phyloP scores from a whole-genome alignment of 2,797 vertebrate species.

The Karalla daura region DNA sequence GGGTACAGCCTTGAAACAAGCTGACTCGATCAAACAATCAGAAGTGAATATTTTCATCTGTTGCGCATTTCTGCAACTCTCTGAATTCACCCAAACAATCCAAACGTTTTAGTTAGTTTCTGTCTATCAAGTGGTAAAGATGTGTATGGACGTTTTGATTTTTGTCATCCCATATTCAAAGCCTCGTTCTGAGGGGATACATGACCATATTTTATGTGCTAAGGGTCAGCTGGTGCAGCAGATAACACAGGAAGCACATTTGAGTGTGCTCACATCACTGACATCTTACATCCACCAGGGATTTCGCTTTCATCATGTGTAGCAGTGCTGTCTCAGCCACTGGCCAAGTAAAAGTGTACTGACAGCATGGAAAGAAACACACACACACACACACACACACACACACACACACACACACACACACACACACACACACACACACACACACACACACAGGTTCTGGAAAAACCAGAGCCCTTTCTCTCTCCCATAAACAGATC shows the following conservation, averaged over 20 bases:
- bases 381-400: no score
- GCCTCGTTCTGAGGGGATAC: conserved; percentile 29
- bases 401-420: no score
- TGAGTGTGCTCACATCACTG: conserved; percentile 52
- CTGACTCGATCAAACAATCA: conserved; percentile 4
- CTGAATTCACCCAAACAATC: conserved; percentile 1
- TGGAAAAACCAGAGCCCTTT: conserved; percentile 20
- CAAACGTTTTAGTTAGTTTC: conserved; percentile 5
- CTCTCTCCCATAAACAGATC: background rate
- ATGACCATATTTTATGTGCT: conserved; percentile 36
- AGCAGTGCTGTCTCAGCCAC: conserved; percentile 26
- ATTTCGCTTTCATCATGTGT: conserved; percentile 53
- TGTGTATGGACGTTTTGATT: conserved; percentile 15
- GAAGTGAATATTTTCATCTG: conserved; percentile 24
- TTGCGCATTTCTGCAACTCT: conserved; percentile 4
- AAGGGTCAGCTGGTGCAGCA: conserved; percentile 50
- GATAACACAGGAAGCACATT: conserved; percentile 59
- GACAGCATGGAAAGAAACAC: conserved; percentile 3
- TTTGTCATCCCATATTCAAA: conserved; percentile 17
- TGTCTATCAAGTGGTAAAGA: conserved; percentile 11
- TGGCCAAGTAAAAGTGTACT: conserved; percentile 35
- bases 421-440: no score
- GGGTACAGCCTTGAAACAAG: conserved; percentile 11
- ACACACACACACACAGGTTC: no score
- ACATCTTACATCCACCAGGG: conserved; percentile 47